Evolutionary conservation across 1,140 invertebrate species (phyloP).

Genomic region (Parapsyche elsis): DNA sequence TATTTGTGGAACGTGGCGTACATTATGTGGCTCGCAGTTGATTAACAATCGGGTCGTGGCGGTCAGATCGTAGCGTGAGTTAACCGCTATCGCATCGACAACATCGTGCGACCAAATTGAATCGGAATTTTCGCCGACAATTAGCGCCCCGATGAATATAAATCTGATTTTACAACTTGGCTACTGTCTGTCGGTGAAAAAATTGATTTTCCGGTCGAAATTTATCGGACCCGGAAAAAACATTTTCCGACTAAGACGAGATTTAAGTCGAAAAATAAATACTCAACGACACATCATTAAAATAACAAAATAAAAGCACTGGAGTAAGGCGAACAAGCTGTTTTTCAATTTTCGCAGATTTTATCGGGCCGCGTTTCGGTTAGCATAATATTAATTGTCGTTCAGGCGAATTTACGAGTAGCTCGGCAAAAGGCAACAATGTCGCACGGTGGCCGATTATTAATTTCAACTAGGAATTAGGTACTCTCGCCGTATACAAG

Average conservation of each 20-base stretch:
- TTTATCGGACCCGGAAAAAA: too few relatives aligned
- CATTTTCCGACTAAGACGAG: too few relatives aligned
- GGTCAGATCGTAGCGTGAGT: constrained; percentile 9
- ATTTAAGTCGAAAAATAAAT: too few relatives aligned
- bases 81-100: neutral
- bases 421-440: neutral
- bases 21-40: neutral
- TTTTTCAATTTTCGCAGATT: neutral
- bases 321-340: neutral
- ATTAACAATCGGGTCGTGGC: neutral
- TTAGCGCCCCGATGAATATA: neutral
- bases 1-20: constrained; percentile 19
- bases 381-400: neutral
- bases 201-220: too few relatives aligned
- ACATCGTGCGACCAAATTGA: neutral
- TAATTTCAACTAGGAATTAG: neutral
- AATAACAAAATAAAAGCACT: too few relatives aligned
- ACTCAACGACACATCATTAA: too few relatives aligned
- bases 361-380: neutral
- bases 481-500: neutral
- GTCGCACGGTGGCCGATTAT: constrained; percentile 5
- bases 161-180: constrained; percentile 5
- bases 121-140: constrained; percentile 16
- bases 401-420: neutral
- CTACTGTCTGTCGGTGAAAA: too few relatives aligned